Evolutionary conservation across 2,797 vertebrate species (phyloP), one percentile per base, ranked within the genome.

Genomic region (Tragelaphus eurycerus): DNA sequence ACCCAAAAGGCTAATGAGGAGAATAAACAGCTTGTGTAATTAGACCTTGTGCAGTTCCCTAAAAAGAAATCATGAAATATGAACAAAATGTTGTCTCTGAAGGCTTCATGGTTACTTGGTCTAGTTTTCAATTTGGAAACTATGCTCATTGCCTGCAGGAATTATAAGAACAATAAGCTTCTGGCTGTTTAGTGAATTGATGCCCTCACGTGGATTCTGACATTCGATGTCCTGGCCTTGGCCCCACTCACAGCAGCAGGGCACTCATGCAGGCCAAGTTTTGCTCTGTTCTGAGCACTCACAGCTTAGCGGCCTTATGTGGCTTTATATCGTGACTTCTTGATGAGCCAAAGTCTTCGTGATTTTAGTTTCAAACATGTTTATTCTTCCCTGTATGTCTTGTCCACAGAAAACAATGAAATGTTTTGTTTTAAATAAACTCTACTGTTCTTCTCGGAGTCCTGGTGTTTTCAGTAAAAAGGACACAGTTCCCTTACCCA

Each of bases 51-150:
- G 71, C 62, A 60, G 95, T 92, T 97, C 90, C 59, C 76, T 94
- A 89, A 93, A 95, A 96, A 82, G 93, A 93, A 95, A 93, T 89
- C 95, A 81, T 91, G 91, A 86, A 97, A 94, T 89, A 55, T 86
- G 54, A 60, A 93, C 85, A 94, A 60, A 96, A 89, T 64, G 38
- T 88, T 86, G 84, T 93, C 94, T 95, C 81, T 54, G 48, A 95
- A 88, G 94, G 89, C 13, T 9, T 87, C 95, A 74, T 31, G 79
- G 82, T 89, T 83, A 29, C 86, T 95, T 25, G 27, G 64, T 78
- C n/a, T 90, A 52, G 52, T 95, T 94, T 95, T 92, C 55, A 67
- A 12, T 90, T 67, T 96, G 88, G 60, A 87, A 96, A 54, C 60
- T 52, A 4, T 79, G 54, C 55, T 78, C 55, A 52, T 50, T 62